phyloP scores from a whole-genome alignment of 2,797 vertebrate species.

The Ctenosaura bakeri region DNA sequence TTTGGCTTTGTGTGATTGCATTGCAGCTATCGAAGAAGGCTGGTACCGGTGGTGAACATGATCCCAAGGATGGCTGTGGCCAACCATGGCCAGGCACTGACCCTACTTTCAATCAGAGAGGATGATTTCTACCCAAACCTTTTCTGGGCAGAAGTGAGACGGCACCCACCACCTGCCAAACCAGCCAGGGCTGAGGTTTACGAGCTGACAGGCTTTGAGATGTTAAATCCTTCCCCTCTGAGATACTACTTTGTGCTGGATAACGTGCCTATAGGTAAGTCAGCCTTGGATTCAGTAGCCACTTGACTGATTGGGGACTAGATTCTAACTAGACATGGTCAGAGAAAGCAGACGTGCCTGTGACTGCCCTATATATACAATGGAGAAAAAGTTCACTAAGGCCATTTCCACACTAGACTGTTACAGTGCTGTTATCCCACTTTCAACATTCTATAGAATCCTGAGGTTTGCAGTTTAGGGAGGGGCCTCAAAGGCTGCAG shows the following conservation, averaged over 20 bases:
- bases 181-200: constrained; percentile 23
- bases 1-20: not conserved
- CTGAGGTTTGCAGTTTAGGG: too few species aligned
- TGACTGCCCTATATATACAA: too few species aligned
- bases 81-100: not conserved
- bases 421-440: too few species aligned
- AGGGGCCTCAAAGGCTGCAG: too few species aligned
- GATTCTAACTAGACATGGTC: not conserved
- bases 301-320: not conserved
- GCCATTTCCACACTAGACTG: too few species aligned
- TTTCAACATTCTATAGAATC: too few species aligned
- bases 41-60: not conserved
- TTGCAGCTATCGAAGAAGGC: constrained; percentile 45
- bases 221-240: constrained; percentile 48
- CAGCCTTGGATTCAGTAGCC: not conserved
- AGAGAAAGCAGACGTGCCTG: not conserved
- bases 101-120: constrained; percentile 24
- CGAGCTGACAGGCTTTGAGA: constrained; percentile 37
- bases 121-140: constrained; percentile 61
- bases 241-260: constrained; percentile 55
- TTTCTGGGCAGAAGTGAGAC: constrained; percentile 56
- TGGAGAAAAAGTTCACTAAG: too few species aligned
- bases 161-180: too few species aligned
- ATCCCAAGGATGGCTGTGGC: not conserved
- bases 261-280: constrained; percentile 43